Base-by-base conservation (phyloP, 2,888 invertebrate species). In the Schizotus pectinicornis region DNA sequence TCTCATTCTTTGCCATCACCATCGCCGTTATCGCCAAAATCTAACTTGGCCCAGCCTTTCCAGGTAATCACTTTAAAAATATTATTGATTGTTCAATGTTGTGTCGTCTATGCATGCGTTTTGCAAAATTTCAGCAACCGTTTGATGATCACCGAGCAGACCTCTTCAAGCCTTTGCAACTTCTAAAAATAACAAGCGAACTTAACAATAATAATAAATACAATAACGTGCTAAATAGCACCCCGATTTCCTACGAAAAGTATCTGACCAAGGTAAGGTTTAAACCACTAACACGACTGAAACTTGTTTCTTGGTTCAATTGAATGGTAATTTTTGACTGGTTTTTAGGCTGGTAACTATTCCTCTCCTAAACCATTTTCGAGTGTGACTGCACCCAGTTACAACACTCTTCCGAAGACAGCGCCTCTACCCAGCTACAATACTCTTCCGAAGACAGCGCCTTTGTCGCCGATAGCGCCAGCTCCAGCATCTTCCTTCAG, bases 11-110 rank as follows among this genome's bases (percentile, higher is more conserved):
- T 81, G 55, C 80, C 81, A 64, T 75, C 80, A 66, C 83, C 78
- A 34, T 79, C 86, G 41, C 86, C 88, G 56, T 76, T 87, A 37
- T 84, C 88, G 22, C 87, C 88, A 61, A 83, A 84, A 72, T 82
- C 84, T 70, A 86, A 84, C 65, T 84, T 84, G 7, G 83, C 87
- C 22, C 81, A 83, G 55, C 84, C 89, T 61, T 90, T 87, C 80
- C 88, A 88, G 80, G 91, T 90, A 82, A 85, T 7, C 54, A 12
- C 14, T 56, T 22, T 22, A 5, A 2, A 22, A n/a, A n/a, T n/a
- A 22, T 22, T 22, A 22, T 22, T 22, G 22, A 22, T 22, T 14
- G 7, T 45, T 13, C 11, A 46, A 9, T 51, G 33, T 35, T 35
- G 55, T 55, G 55, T 48, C 38, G 55, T 55, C 47, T 47, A 41